Evolutionary conservation across 2,113 vertebrate species (phyloP).

Genomic region (Eretmochelys imbricata): DNA sequence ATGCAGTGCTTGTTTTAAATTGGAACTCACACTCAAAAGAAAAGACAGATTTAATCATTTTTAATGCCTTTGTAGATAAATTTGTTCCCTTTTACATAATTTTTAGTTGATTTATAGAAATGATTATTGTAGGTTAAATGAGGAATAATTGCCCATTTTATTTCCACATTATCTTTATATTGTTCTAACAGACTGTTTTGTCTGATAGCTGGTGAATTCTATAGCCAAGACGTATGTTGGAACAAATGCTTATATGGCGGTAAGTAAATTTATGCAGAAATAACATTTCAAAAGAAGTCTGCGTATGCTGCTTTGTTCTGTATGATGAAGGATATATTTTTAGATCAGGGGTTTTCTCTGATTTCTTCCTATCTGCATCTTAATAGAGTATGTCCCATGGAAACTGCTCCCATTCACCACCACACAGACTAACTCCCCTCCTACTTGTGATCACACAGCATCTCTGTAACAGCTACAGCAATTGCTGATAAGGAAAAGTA

Average conservation of each 20-base stretch:
- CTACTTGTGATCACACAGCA: background rate
- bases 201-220: conserved; percentile 97
- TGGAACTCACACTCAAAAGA: conserved; percentile 72
- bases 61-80: conserved; percentile 82
- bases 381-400: accelerated
- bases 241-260: conserved; percentile 99
- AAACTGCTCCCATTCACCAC: background rate
- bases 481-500: background rate
- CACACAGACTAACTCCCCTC: background rate
- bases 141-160: conserved; percentile 90
- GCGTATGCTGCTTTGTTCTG: background rate
- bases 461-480: accelerated
- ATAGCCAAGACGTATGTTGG: conserved; percentile 99
- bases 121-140: conserved; percentile 85
- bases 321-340: background rate
- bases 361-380: conserved; percentile 7
- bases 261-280: conserved; percentile 84
- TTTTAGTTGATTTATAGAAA: conserved; percentile 86
- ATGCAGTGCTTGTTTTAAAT: conserved; percentile 76
- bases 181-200: conserved; percentile 85
- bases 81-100: conserved; percentile 79
- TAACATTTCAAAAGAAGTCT: conserved; percentile 46
- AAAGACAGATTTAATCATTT: conserved; percentile 79
- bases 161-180: conserved; percentile 87
- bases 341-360: background rate